Conservation (phyloP, 2,888 invertebrate species). For the Ophion ellenae region DNA sequence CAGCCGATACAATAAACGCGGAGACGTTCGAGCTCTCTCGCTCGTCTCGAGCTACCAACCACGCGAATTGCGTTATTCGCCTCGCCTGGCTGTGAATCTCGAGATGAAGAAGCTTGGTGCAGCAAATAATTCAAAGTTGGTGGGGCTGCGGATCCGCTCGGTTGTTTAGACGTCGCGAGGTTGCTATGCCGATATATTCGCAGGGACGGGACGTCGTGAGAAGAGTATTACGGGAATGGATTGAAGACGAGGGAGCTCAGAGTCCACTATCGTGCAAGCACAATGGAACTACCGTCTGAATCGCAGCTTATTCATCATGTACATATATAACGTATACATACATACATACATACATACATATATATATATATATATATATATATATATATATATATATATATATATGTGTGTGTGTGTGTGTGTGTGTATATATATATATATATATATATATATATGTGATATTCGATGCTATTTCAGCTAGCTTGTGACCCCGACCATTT, state of each 20-base stretch:
- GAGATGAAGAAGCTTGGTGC: background rate
- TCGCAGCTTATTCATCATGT: slow-evolving; percentile 5
- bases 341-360: too few relatives aligned
- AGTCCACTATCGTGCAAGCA: slow-evolving; percentile 44
- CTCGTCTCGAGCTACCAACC: too few relatives aligned
- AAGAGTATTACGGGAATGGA: slow-evolving; percentile 34
- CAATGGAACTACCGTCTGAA: slow-evolving; percentile 56
- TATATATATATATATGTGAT: too few relatives aligned
- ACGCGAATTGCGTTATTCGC: background rate
- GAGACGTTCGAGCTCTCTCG: too few relatives aligned
- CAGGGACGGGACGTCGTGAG: slow-evolving; percentile 13
- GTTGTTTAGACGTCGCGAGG: background rate
- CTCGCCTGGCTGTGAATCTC: background rate
- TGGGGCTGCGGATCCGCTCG: background rate
- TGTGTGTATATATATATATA: too few relatives aligned
- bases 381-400: too few relatives aligned
- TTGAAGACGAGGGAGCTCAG: slow-evolving; percentile 41
- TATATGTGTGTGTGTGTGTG: too few relatives aligned
- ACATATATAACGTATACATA: background rate
- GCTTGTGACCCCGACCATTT: too few relatives aligned
- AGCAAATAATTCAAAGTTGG: background rate
- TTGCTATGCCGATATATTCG: slow-evolving; percentile 13
- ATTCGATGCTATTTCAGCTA: too few relatives aligned
- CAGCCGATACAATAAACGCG: too few relatives aligned
- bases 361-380: too few relatives aligned